phyloP scores from a whole-genome alignment of 2,113 vertebrate genomes.

The Heptranchias perlo region DNA sequence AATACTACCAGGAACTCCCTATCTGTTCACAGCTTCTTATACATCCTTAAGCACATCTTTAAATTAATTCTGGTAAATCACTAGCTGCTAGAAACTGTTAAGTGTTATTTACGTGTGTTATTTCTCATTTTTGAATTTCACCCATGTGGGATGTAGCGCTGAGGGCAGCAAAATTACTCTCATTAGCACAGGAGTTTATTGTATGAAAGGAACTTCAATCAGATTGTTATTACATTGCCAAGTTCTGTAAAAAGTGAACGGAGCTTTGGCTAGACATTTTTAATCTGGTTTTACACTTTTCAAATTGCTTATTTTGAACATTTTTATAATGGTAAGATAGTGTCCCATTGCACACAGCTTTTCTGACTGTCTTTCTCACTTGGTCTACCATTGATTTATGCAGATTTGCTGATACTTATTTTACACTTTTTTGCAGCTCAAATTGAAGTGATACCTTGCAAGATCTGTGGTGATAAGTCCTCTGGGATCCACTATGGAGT shows the following conservation, averaged over 20 bases:
- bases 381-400: not conserved
- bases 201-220: not conserved
- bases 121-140: too few species aligned
- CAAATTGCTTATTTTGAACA: not conserved
- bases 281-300: not conserved
- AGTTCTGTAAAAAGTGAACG: not conserved
- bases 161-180: not conserved
- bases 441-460: conserved; percentile 99
- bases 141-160: not conserved
- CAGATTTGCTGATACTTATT: not conserved
- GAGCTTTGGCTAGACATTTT: not conserved
- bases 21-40: not conserved
- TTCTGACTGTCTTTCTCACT: not conserved
- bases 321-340: not conserved
- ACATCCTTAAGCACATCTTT: not conserved
- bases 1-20: not conserved
- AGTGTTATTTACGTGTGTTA: not conserved
- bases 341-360: not conserved
- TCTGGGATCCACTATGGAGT: conserved; percentile 99
- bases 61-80: not conserved
- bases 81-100: not conserved
- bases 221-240: not conserved
- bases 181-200: not conserved
- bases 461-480: conserved; percentile 99
- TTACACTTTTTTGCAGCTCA: conserved; percentile 71